These are phyloP conservation scores for Tholera decimalis DNA, from an alignment of 2,888 invertebrate species.

Conservation along the genomic window DNA sequence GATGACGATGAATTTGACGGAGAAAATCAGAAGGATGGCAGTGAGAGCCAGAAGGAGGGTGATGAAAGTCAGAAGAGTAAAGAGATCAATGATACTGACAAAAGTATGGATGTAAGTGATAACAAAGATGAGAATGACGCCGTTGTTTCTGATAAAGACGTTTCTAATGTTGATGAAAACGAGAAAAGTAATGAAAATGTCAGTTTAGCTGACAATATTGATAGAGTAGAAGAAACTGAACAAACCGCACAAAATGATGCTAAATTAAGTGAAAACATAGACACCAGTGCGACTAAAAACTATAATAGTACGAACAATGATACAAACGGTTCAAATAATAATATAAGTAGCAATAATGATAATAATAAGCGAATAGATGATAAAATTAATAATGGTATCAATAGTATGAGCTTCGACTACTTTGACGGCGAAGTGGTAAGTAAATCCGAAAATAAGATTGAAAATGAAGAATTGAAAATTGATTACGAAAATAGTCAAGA, in stretches of 20 bases:
- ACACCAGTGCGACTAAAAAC: slow-evolving; percentile 7
- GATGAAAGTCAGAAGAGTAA: neutral
- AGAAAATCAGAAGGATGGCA: neutral
- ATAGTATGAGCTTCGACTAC: slow-evolving; percentile 26
- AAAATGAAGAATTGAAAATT: slow-evolving; percentile 6
- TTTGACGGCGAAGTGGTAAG: neutral
- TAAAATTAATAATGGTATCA: slow-evolving; percentile 41
- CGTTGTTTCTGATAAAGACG: slow-evolving; percentile 8
- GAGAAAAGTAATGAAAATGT: neutral
- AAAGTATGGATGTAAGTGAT: slow-evolving; percentile 5
- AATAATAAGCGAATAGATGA: slow-evolving; percentile 4
- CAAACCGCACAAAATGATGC: slow-evolving; percentile 5
- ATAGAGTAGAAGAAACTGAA: neutral
- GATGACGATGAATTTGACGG: slow-evolving; percentile 33
- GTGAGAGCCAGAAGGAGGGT: neutral
- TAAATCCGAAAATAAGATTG: neutral
- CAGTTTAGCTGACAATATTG: neutral
- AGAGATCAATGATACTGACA: slow-evolving; percentile 2
- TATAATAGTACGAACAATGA: slow-evolving; percentile 22
- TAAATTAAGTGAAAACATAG: slow-evolving; percentile 7
- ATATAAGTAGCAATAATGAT: slow-evolving; percentile 37
- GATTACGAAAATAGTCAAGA: slow-evolving; percentile 34
- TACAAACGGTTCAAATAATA: slow-evolving; percentile 45
- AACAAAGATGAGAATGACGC: neutral
- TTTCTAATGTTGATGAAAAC: neutral